Evolutionary conservation across 2,113 vertebrate genomes (phyloP).

Genomic region (Colinus virginianus): DNA sequence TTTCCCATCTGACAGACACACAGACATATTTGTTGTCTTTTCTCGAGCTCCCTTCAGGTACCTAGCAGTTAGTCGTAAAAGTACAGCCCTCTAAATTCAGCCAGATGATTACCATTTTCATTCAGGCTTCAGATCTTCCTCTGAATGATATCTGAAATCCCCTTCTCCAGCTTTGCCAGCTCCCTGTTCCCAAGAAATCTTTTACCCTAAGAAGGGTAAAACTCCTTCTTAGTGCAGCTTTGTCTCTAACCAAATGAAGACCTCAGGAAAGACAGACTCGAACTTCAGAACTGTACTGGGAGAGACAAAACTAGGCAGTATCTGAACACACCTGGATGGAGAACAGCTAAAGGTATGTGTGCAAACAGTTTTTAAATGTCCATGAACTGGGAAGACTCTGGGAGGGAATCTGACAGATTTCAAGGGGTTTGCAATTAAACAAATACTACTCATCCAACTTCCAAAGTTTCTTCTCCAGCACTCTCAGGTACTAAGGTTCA

Average conservation of each 20-base stretch:
- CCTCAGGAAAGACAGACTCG: not conserved
- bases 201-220: too few species aligned
- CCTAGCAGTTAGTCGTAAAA: not conserved
- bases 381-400: not conserved
- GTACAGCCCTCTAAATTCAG: not conserved
- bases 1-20: slow-evolving; percentile 27
- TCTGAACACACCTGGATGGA: not conserved
- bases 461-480: not conserved
- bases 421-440: not conserved
- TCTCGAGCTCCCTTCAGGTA: not conserved
- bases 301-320: not conserved
- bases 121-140: not conserved
- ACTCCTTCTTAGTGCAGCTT: not conserved
- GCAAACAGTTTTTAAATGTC: not conserved
- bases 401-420: not conserved
- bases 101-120: not conserved
- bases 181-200: not conserved
- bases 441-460: not conserved
- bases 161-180: not conserved
- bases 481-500: not conserved
- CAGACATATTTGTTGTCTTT: not conserved
- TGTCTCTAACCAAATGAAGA: not conserved
- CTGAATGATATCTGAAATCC: not conserved
- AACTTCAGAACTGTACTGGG: not conserved
- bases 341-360: not conserved